Evolutionary conservation across 2,113 vertebrate genomes (phyloP), one percentile per base, ranked within the genome.

Genomic region (Oncorhynchus kisutch): DNA sequence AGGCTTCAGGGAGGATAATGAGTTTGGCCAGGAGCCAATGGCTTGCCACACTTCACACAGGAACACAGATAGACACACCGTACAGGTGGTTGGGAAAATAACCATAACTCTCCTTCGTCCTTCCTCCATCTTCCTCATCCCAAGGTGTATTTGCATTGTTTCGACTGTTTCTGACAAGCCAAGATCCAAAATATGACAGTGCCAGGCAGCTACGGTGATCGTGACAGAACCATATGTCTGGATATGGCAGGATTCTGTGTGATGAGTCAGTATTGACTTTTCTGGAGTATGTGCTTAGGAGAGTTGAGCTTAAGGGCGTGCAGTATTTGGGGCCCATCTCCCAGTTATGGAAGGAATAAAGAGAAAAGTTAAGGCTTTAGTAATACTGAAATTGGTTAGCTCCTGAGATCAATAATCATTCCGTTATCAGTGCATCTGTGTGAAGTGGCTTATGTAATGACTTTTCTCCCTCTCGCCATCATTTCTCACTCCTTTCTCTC

Each of bases 1-100:
- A 76, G 67, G 71, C 77, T 86, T 88, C 45, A 49, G 48, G 78
- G 80, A 82, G 81, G 73, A 72, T 88, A 90, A 90, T 88, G 76
- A 88, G 66, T 88, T 88, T 88, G 84, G 81, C 85, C 76, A 62
- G 74, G 62, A 81, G 85, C 84, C 85, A 73, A 2, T 72, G 64
- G 79, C 76, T 78, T 65, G n/a, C 73, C 59, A 70, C 74, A 74
- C 66, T 24, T 49, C 73, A 69, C 62, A 70, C 29, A 39, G 24
- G 70, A 27, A 80, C 22, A 54, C 77, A 70, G 74, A 39, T 16
- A 65, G 70, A 70, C 24, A 65, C 68, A 67, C 54, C 0, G 59
- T 57, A 64, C 60, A 62, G 62, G 48, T 70, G 54, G 45, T 24
- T 54, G 3, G 16, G 24, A 68, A 78, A 67, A 73, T 14, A 13